These are phyloP conservation scores for Ctenopoma kingsleyae DNA, from an alignment of 2,797 vertebrate species.

Conservation along the genomic window DNA sequence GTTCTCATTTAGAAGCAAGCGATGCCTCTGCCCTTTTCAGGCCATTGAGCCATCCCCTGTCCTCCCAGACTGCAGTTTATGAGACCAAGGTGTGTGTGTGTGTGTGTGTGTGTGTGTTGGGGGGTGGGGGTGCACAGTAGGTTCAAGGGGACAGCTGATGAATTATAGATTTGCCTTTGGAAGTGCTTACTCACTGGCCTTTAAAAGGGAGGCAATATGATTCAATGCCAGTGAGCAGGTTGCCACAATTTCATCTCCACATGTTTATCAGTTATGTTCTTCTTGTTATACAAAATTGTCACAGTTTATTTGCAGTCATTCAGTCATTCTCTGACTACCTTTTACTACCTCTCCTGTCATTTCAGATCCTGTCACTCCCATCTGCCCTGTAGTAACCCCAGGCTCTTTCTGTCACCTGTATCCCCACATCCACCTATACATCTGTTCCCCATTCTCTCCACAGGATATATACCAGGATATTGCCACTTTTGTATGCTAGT, in stretches of 20 bases:
- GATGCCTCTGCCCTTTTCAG: constrained; percentile 78
- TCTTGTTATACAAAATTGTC: constrained; percentile 45
- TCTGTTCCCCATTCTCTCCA: not conserved
- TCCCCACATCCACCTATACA: not conserved
- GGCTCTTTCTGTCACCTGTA: not conserved
- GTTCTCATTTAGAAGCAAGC: constrained; percentile 80
- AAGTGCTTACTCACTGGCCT: constrained; percentile 81
- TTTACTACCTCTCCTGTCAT: not conserved
- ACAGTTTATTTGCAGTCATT: not conserved
- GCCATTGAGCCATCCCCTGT: constrained; percentile 76
- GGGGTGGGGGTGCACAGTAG: constrained; percentile 40
- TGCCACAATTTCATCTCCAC: constrained; percentile 66
- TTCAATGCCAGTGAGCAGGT: constrained; percentile 67
- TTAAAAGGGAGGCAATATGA: constrained; percentile 69
- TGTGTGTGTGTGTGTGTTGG: constrained; percentile 11
- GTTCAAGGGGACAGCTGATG: constrained; percentile 82
- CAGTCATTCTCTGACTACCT: not conserved
- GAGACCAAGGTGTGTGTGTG: constrained; percentile 61
- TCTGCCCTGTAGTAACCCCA: not conserved
- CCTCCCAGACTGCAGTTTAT: constrained; percentile 78
- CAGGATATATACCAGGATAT: not conserved
- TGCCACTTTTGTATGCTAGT: not conserved
- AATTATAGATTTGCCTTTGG: constrained; percentile 84
- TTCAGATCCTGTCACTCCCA: not conserved
- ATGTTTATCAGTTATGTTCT: constrained; percentile 67